Base-by-base conservation (phyloP, 2,113 vertebrate genomes). In the Passer montanus region DNA sequence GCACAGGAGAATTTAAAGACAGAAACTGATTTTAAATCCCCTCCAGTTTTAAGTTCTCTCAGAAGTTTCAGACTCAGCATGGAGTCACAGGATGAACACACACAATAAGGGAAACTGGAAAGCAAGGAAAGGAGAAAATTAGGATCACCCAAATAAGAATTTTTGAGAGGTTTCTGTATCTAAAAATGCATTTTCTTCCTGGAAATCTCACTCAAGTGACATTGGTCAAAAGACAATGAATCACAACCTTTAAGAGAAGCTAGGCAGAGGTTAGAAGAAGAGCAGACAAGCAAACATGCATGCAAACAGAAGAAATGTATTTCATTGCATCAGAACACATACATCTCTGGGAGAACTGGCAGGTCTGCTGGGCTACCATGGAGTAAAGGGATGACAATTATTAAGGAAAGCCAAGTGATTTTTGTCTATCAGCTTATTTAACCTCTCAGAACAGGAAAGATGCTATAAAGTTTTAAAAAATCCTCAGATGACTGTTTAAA, bases 341-440 rank as follows among this genome's bases (percentile, higher is more conserved):
- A 31, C 6, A 81, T 77, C 60, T 75, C 44, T 9, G 15, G 20
- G 33, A 84, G 76, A 93, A 84, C 39, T 89, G 76, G 73, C 35
- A 90, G 89, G 72, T 84, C 88, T 89, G 59, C 59, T 83, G 58
- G 88, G 94, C 72, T 96, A 53, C 72, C 68, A 84, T 30, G 91
- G 83, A 90, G 27, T 56, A 77, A 84, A 93, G 22, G 91, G 83
- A 89, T 55, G 43, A 81, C 35, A 63, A n/a, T 12, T 26, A 46
- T 23, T 52, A 47, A 26, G 18, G 24, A 75, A 85, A 91, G 52
- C 52, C 27, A 91, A 76, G 7, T 53, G 46, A 83, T 43, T 89
- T 88, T 55, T 90, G 47, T 77, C 35, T 26, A 47, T 84, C 75
- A 73, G 27, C 30, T 86, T 77, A 50, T 73, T 92, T 77, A 90